Percentiles rank a stretch among this genome's conserved stretches.
These are phyloP conservation scores for Baronia brevicornis DNA, from an alignment of 2,888 invertebrate genomes.

Conservation along the genomic window DNA sequence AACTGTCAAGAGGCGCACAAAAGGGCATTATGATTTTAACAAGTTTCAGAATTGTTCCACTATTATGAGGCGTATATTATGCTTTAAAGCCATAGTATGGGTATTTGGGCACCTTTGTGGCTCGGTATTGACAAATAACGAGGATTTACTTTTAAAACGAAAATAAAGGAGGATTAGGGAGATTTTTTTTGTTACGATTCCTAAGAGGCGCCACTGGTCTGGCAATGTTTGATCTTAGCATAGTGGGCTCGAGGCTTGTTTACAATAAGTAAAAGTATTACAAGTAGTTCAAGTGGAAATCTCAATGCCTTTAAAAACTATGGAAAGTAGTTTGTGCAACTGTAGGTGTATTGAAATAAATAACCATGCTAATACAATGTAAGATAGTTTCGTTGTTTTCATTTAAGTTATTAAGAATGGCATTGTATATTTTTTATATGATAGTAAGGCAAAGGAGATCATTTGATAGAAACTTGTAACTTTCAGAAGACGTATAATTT, in stretches of 20 bases:
- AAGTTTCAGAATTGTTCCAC: conserved; percentile 66
- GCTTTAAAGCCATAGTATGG: conserved; percentile 63
- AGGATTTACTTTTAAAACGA: conserved; percentile 65
- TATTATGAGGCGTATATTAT: conserved; percentile 74
- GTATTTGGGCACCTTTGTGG: conserved; percentile 74
- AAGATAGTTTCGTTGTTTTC: conserved; percentile 19
- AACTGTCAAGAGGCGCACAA: conserved; percentile 67
- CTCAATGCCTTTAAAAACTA: conserved; percentile 37
- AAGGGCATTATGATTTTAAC: conserved; percentile 72
- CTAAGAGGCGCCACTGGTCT: conserved; percentile 59
- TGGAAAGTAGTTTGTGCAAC: conserved; percentile 56
- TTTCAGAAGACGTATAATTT: too few relatives aligned
- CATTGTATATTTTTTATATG: too few relatives aligned
- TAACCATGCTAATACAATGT: conserved; percentile 33
- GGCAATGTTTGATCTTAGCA: conserved; percentile 53
- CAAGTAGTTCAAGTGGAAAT: conserved; percentile 63
- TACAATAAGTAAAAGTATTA: conserved; percentile 46
- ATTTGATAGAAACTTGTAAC: too few relatives aligned
- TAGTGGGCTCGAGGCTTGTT: conserved; percentile 35
- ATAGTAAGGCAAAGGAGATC: too few relatives aligned
- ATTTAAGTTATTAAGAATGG: conserved; percentile 23
- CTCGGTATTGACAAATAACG: conserved; percentile 74
- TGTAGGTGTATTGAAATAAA: conserved; percentile 39
- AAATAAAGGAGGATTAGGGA: conserved; percentile 69
- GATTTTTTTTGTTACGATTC: conserved; percentile 42